Base-by-base conservation (phyloP, 2,797 vertebrate species). In the Esox masquinongy region DNA sequence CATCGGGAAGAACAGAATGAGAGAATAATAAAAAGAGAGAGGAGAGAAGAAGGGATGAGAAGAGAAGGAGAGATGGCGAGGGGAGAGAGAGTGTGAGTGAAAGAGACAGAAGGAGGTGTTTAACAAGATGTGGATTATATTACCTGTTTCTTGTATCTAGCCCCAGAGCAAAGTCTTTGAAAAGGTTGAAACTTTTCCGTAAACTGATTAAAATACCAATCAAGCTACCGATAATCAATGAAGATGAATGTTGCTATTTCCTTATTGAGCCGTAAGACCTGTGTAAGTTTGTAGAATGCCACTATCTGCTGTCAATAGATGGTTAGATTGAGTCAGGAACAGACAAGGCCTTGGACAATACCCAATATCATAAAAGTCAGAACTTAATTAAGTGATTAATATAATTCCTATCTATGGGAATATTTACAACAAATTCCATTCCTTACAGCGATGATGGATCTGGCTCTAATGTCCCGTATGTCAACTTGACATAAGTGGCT, bases 281-380 rank as follows among this genome's bases (percentile, higher is more conserved):
- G 70, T 51, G 50, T 66, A 74, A 75, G 79, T 78, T 36, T 67
- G 59, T 56, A 2, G 72, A 71, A 80, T 70, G 68, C 43, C 68
- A 71, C 74, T 15, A 5, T 9, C 17, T 9, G n/a, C n/a, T 49
- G 59, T 82, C 70, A 82, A 74, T 31, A 51, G 34, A 56, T 5
- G 66, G 53, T 64, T 64, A 61, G 78, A 22, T 19, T 59, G 67
- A 14, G 19, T 64, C 17, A 3, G 6, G 19, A 36, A 22, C 6
- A 19, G 68, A 29, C 47, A 56, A 51, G 31, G 8, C 19, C 56
- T 6, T 49, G 59, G 80, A 79, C 68, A 74, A 84, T 68, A 72
- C 68, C 59, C 73, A 86, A 85, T 84, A 78, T 6, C 39, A 43
- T 9, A 43, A 9, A 85, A 75, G 70, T 16, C 50, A 26, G 51